A percentile compares a stretch with the other conserved stretches of the same genome.
phyloP scores from a whole-genome alignment of 2,888 invertebrate genomes.

The Linyphia triangularis region DNA sequence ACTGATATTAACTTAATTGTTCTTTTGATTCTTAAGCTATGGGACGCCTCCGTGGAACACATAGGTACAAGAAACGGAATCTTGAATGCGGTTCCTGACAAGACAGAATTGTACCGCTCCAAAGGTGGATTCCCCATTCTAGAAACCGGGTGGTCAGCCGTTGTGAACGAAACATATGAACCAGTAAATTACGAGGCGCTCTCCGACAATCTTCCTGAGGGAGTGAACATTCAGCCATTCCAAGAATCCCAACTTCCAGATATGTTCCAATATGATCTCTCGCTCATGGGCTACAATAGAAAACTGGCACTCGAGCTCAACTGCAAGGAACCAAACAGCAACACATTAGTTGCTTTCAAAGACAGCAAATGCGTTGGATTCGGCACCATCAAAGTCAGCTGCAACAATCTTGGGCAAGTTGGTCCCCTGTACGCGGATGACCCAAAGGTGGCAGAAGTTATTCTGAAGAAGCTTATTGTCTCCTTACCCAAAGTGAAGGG shows the following conservation, averaged over 20 bases:
- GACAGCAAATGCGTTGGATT: constrained; percentile 61
- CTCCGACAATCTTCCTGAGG: constrained; percentile 1
- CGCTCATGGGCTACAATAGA: constrained; percentile 47
- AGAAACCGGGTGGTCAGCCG: constrained; percentile 5
- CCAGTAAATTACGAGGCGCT: constrained; percentile 27
- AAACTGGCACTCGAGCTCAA: constrained; percentile 50
- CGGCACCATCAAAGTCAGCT: constrained; percentile 63
- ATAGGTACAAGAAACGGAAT: constrained; percentile 49
- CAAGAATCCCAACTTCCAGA: constrained; percentile 24
- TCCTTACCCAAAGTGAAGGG: constrained; percentile 43
- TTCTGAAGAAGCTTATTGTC: constrained; percentile 33
- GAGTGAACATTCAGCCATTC: constrained; percentile 43
- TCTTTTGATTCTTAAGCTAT: constrained; percentile 46
- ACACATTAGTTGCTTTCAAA: constrained; percentile 52
- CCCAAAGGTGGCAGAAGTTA: constrained; percentile 61
- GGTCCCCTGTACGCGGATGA: constrained; percentile 74
- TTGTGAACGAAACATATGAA: constrained; percentile 39
- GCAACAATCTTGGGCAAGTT: constrained; percentile 21
- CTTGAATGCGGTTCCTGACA: constrained; percentile 64
- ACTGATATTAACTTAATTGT: no score
- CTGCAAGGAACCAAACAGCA: constrained; percentile 45
- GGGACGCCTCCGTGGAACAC: constrained; percentile 65
- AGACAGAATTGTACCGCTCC: constrained; percentile 61
- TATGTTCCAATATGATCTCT: constrained; percentile 52
- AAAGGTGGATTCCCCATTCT: constrained; percentile 65